Evolutionary conservation across 2,113 vertebrate species (phyloP), one percentile per base, ranked within the genome.

Genomic region (Notarius quadriscutis): DNA sequence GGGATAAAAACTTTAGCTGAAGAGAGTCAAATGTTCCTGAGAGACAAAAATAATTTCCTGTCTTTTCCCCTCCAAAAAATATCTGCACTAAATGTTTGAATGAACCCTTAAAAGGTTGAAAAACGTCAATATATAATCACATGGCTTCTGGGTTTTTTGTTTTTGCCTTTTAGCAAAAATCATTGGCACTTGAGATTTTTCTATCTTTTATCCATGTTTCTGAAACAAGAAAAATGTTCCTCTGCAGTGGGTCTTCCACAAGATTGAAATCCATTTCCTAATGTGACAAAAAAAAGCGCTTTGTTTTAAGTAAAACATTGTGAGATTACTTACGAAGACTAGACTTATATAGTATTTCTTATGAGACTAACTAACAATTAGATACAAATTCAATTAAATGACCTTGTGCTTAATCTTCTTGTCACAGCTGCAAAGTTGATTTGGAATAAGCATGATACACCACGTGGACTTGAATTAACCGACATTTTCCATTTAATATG

Each of bases 21-120:
- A 65, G 57, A 83, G 71, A 84, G 10, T 34, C 15, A 87, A 83
- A 72, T 25, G 30, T 77, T 85, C 25, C 22, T 62, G 48, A 69
- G 63, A 86, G 7, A n/a, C 67, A 80, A 71, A 75, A 57, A 84
- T 57, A 57, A 65, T 81, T 62, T 87, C 27, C 77, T 82, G 27
- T 60, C 50, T 67, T 81, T 60, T 7, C 25, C 17, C 27, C 25
- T 1, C 60, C 55, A 22, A 10, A 85, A n/a, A 4, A 79, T 78
- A 10, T 17, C 41, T 78, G 48, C 20, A 4, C 34, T 69, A 72
- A 11, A 74, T 74, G 10, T 81, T 10, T 72, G 22, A 83, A 62
- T 41, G 17, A n/a, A 17, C 27, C 6, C 2, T 62, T 80, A 58
- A 79, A 48, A 20, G 22, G 17, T 82, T 5, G 34, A 72, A 78